Evolutionary conservation across 1,140 invertebrate genomes (phyloP).

Genomic region (Aphelenchoides fujianensis): DNA sequence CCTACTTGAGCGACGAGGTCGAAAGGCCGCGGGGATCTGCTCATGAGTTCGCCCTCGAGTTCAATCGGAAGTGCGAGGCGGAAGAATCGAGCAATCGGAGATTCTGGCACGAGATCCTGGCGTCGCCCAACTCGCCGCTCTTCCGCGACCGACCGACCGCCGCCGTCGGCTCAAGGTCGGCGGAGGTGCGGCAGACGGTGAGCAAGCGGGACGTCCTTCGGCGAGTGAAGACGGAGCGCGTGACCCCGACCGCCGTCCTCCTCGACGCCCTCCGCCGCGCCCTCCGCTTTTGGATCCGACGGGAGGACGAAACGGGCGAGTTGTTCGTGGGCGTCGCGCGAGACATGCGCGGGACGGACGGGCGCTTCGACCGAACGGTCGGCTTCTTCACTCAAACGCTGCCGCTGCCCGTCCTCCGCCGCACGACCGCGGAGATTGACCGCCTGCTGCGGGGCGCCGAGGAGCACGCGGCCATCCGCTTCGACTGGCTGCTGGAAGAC

Average conservation of each 20-base stretch:
- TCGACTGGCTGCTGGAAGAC: conserved; percentile 8
- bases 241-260: neutral
- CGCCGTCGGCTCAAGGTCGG: neutral
- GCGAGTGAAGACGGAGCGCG: neutral
- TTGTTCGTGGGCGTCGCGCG: conserved; percentile 26
- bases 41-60: conserved; percentile 5
- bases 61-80: conserved; percentile 17
- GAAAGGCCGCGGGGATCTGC: neutral
- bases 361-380: conserved; percentile 1
- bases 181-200: neutral
- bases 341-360: conserved; percentile 29
- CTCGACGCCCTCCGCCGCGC: neutral
- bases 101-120: conserved; percentile 23
- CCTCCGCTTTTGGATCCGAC: neutral
- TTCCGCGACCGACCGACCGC: neutral
- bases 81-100: neutral
- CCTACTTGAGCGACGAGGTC: neutral
- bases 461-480: conserved; percentile 16
- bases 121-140: neutral
- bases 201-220: neutral
- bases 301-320: conserved; percentile 9
- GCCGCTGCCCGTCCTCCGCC: conserved; percentile 13
- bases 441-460: neutral
- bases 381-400: conserved; percentile 27
- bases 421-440: neutral